Percentiles rank a stretch among this genome's conserved stretches.
Conservation (phyloP, 1,140 invertebrate species). For the Sarcophaga peregrina region DNA sequence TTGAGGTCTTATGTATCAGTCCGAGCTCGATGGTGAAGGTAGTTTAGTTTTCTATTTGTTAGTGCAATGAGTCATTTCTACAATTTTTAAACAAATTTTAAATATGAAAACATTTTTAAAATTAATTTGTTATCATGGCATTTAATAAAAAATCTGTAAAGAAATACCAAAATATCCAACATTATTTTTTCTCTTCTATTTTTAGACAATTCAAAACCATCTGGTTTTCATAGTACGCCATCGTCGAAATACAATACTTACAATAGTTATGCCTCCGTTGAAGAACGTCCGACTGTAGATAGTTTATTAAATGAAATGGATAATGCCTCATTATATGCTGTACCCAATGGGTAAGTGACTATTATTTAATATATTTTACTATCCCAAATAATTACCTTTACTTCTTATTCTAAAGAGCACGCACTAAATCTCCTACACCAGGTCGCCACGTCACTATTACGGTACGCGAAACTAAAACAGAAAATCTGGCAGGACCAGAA, state of each 20-base stretch:
- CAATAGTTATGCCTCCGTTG: slow-evolving; percentile 61
- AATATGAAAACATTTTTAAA: no score
- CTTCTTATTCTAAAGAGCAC: slow-evolving; percentile 47
- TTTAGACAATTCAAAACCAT: slow-evolving; percentile 57
- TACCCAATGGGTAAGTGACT: slow-evolving; percentile 78
- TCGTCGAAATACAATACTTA: slow-evolving; percentile 60
- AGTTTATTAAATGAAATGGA: slow-evolving; percentile 88
- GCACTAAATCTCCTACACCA: slow-evolving; percentile 66
- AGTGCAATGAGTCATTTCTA: no score
- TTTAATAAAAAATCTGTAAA: no score
- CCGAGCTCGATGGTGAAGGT: no score
- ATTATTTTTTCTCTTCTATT: slow-evolving; percentile 33
- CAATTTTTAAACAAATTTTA: no score
- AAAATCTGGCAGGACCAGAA: slow-evolving; percentile 69
- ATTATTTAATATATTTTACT: neutral
- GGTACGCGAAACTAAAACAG: slow-evolving; percentile 73
- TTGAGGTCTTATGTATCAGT: no score
- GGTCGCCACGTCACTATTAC: slow-evolving; percentile 78
- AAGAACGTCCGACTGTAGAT: slow-evolving; percentile 82
- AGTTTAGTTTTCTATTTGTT: no score
- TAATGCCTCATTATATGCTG: slow-evolving; percentile 70
- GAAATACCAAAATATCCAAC: no score
- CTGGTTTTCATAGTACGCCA: slow-evolving; percentile 53
- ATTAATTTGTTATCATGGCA: no score
- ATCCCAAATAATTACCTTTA: neutral